phyloP scores from a whole-genome alignment of 2,797 vertebrate species.

The Hozukius guyotensis region DNA sequence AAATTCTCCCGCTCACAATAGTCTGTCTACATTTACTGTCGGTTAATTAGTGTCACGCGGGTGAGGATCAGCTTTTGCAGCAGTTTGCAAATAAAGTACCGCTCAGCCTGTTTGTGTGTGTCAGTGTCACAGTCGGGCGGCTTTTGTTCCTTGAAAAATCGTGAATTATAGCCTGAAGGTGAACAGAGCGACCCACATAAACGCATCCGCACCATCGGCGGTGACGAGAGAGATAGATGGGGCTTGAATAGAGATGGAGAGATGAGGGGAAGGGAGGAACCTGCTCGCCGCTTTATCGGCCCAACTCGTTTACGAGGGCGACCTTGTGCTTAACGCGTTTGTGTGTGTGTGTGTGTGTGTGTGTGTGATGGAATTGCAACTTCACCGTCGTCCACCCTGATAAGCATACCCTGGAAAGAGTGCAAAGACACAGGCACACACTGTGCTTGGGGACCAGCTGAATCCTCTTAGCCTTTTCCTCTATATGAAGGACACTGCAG shows the following conservation, averaged over 20 bases:
- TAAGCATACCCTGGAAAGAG: constrained; percentile 62
- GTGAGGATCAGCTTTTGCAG: constrained; percentile 20
- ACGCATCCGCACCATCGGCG: constrained; percentile 28
- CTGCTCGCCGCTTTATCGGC: constrained; percentile 62
- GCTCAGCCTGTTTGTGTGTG: constrained; percentile 3
- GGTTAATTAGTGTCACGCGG: constrained; percentile 34
- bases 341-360: neutral
- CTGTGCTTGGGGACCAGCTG: constrained; percentile 62
- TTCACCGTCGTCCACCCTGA: constrained; percentile 55
- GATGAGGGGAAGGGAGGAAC: constrained; percentile 62
- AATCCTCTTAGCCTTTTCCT: constrained; percentile 71
- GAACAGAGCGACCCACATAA: constrained; percentile 63
- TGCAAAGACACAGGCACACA: constrained; percentile 52
- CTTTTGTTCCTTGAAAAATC: constrained; percentile 60
- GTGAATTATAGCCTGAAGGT: constrained; percentile 67
- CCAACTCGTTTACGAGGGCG: constrained; percentile 59
- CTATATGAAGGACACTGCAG: constrained; percentile 78
- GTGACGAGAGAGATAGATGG: constrained; percentile 57
- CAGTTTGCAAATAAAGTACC: constrained; percentile 10
- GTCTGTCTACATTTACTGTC: neutral
- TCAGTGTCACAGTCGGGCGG: constrained; percentile 25
- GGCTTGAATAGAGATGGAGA: constrained; percentile 60
- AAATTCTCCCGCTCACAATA: constrained; percentile 5
- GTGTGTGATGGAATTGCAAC: constrained; percentile 37
- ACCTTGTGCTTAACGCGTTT: constrained; percentile 58